phyloP scores from a whole-genome alignment of 2,113 vertebrate species.

The Syngnathus typhle region DNA sequence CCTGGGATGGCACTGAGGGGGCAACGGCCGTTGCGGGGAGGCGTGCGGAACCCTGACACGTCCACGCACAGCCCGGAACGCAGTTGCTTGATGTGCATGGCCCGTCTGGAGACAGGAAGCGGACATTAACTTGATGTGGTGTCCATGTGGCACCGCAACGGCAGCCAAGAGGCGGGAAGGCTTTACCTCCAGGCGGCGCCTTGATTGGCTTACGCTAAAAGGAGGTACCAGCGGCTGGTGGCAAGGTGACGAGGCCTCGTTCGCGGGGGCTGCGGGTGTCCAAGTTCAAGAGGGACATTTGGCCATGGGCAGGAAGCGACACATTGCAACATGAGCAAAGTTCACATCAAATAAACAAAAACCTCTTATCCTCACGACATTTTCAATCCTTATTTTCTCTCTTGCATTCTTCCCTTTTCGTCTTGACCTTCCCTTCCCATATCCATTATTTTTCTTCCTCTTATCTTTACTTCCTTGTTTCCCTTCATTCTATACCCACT shows the following conservation, averaged over 20 bases:
- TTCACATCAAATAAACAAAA: background rate
- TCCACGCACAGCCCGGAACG: conserved; percentile 47
- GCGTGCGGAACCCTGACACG: conserved; percentile 45
- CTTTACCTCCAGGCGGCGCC: conserved; percentile 72
- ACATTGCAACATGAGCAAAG: background rate
- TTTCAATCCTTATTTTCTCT: too few species aligned
- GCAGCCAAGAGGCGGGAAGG: too few species aligned
- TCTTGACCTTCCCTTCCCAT: too few species aligned
- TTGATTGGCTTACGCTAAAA: conserved; percentile 53
- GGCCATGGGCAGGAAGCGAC: background rate
- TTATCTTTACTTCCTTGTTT: too few species aligned
- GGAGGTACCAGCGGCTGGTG: background rate
- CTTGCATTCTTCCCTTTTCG: too few species aligned
- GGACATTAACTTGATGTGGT: background rate
- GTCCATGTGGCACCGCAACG: too few species aligned
- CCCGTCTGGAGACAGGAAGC: conserved; percentile 68
- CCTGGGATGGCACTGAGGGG: conserved; percentile 75
- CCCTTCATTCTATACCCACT: too few species aligned
- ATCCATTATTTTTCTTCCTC: too few species aligned
- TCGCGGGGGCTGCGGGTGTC: background rate
- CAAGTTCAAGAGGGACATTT: background rate
- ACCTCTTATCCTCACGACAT: background rate
- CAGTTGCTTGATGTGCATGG: conserved; percentile 83
- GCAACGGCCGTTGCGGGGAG: conserved; percentile 50
- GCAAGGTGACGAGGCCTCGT: background rate